Evolutionary conservation across 2,113 vertebrate species (phyloP), one percentile per base, ranked within the genome.

Genomic region (Puma concolor): DNA sequence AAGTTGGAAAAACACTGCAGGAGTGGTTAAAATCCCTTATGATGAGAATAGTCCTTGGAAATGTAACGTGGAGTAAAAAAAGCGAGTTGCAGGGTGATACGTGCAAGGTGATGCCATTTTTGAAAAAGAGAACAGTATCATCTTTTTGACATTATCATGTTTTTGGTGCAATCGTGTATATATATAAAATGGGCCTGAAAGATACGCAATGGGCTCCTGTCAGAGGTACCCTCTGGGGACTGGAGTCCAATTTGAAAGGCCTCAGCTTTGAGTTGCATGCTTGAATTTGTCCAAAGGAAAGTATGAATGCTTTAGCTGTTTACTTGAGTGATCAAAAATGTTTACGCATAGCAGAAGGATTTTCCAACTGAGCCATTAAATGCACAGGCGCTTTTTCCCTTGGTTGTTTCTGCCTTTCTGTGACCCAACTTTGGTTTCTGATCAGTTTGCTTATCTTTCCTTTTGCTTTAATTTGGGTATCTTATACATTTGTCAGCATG

Each of bases 201-300:
- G 16, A 25, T 38, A 57, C 17, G 64, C 44, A 27, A 31, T 15
- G 27, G 60, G 7, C 31, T 72, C 12, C 1, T 38, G 2, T 64
- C 57, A 31, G 54, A 63, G 63, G 44, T 52, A n/a, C 31, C 69
- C 9, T 60, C 9, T 86, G 79, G 74, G 19, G 36, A 41, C 36
- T 9, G 27, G 17, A 1, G 33, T 71, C 52, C 12, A 57, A 14
- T 41, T 79, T 36, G 77, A 29, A 33, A 87, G 41, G 15, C 71
- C 57, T 76, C 14, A 2, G 21, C 63, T 80, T 91, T 87, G 23
- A 93, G 33, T 48, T 12, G 2, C 23, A 16, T 25, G 19, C 71
- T 91, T 81, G 36, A 82, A 67, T 96, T 85, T 94, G n/a, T 91
- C 5, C 48, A 88, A 81, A 77, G 33, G 54, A 81, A 88, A 94